Evolutionary conservation across 1,140 invertebrate species (phyloP).

Genomic region (Monochamus saltuarius): DNA sequence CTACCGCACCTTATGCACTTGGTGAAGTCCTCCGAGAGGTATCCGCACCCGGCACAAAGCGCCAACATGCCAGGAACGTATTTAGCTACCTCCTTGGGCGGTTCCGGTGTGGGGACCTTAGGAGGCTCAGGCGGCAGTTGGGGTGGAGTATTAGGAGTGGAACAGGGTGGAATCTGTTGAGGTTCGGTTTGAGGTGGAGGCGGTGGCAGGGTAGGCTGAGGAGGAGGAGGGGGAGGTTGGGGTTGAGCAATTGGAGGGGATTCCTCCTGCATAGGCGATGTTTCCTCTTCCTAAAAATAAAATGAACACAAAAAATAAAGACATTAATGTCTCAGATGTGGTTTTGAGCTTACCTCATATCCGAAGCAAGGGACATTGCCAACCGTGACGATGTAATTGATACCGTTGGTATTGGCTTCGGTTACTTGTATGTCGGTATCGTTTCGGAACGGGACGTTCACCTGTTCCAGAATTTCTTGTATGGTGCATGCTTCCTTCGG

Average conservation of each 20-base stretch:
- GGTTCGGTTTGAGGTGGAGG: constrained; percentile 14
- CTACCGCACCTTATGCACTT: constrained; percentile 66
- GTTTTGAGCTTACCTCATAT: constrained; percentile 21
- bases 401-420: constrained; percentile 66
- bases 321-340: neutral
- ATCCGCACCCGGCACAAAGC: constrained; percentile 71
- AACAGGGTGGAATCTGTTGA: neutral
- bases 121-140: constrained; percentile 16
- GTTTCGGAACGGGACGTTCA: constrained; percentile 63
- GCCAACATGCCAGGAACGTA: constrained; percentile 68
- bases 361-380: constrained; percentile 48
- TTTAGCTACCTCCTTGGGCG: constrained; percentile 55
- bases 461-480: constrained; percentile 75
- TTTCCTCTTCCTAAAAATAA: constrained; percentile 17
- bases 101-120: constrained; percentile 43
- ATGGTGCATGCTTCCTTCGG: constrained; percentile 77
- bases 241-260: neutral
- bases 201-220: constrained; percentile 17
- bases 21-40: constrained; percentile 70
- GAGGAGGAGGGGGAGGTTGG: constrained; percentile 4
- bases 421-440: constrained; percentile 69
- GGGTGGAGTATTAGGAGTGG: neutral
- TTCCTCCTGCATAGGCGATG: neutral
- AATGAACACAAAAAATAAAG: neutral
- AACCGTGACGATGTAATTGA: constrained; percentile 74